Percentiles rank a stretch among this genome's conserved stretches.
These are phyloP conservation scores for Tiliqua scincoides DNA, from an alignment of 2,113 vertebrate species.

Conservation along the genomic window DNA sequence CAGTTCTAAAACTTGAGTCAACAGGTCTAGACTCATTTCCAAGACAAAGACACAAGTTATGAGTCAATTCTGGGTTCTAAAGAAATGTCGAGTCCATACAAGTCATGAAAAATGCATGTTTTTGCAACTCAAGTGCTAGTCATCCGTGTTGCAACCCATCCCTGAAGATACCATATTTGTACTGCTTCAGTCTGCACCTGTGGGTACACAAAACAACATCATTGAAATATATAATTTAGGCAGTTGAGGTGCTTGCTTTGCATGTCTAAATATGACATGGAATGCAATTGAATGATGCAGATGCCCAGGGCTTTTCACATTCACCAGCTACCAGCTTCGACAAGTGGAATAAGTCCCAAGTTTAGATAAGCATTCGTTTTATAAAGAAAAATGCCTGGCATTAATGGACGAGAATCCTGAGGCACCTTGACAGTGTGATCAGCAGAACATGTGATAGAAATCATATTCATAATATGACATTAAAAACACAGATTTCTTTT, in stretches of 20 bases:
- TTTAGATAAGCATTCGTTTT: slow-evolving; percentile 13
- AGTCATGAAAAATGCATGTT: too few species aligned
- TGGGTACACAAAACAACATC: too few species aligned
- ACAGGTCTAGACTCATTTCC: too few species aligned
- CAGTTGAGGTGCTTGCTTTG: not conserved
- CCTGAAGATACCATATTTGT: too few species aligned
- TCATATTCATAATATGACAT: slow-evolving; percentile 51
- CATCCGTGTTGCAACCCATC: too few species aligned
- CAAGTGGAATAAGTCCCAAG: not conserved
- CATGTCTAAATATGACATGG: not conserved
- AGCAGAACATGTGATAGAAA: slow-evolving; percentile 52
- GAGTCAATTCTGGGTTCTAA: too few species aligned
- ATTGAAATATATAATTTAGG: too few species aligned
- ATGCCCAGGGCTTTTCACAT: not conserved
- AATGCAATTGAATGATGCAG: not conserved
- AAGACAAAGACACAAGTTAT: too few species aligned
- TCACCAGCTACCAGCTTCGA: not conserved
- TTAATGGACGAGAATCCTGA: slow-evolving; percentile 22
- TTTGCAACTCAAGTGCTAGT: too few species aligned
- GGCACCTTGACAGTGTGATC: slow-evolving; percentile 45
- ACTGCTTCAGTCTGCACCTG: too few species aligned
- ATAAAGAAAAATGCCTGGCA: not conserved
- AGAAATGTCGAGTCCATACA: too few species aligned
- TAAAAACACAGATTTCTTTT: slow-evolving; percentile 58
- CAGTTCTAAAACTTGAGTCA: too few species aligned